Base-by-base conservation (phyloP, 30 jellyfish, hydroid and myxozoan species). In the Rhopilema esculentum region DNA sequence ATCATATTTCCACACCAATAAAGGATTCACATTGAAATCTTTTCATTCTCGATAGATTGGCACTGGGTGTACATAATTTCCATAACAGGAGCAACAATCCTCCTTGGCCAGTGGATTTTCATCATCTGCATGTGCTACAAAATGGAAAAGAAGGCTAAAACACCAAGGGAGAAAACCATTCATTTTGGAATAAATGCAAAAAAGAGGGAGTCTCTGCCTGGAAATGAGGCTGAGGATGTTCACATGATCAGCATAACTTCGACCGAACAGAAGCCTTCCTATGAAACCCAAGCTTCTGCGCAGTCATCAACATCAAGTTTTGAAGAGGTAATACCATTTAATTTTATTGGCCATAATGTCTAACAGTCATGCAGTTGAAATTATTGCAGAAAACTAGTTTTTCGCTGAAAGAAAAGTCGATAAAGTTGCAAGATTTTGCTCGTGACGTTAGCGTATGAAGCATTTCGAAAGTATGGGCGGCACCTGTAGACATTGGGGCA, bases 31-130 rank as follows among this genome's bases (percentile, higher is more conserved):
- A n/a, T n/a, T n/a, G n/a, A n/a, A n/a, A n/a, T n/a, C n/a, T n/a
- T n/a, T n/a, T n/a, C n/a, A n/a, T n/a, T n/a, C n/a, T n/a, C n/a
- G n/a, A n/a, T n/a, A 84, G 92, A 84, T 27, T 84, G 92, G 92
- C 92, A 84, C 27, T 84, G 92, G 92, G 92, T 72, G 2, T 84
- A 84, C 33, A 33, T 72, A 28, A 84, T 84, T 4, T 26, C 63
- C 33, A 70, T 73, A 1, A 67, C 24, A 16, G 87, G 73, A 22
- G 32, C 81, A 51, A 22, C 72, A 50, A 57, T 84, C 8, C 27
- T 84, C 18, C 1, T 84, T 53, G 92, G 81, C 0, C 92, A 84
- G 27, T 52, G 65, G 72, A 49, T 74, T 28, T 73, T 84, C 25
- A 71, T 84, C 28, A 7, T 71, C 21, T 84, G 92, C 80, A 70